Evolutionary conservation across 1,140 invertebrate genomes (phyloP).

Genomic region (Leptinotarsa texana): DNA sequence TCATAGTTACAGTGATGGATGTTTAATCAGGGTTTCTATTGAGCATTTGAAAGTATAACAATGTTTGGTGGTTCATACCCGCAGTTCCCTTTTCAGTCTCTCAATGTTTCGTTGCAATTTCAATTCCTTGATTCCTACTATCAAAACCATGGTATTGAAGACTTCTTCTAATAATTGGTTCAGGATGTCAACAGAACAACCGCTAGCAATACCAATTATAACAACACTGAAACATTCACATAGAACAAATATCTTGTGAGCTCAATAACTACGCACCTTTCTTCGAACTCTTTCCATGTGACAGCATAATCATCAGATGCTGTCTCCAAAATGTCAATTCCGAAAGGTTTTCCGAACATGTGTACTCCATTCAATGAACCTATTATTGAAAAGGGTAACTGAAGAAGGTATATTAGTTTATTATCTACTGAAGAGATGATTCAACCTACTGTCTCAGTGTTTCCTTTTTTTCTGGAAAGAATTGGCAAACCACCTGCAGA

Average conservation of each 20-base stretch:
- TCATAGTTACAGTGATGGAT: too few species aligned
- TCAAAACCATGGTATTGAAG: slow-evolving; percentile 75
- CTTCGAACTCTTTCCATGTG: slow-evolving; percentile 73
- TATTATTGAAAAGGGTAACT: slow-evolving; percentile 78
- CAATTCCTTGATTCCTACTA: slow-evolving; percentile 77
- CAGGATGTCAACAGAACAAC: slow-evolving; percentile 65
- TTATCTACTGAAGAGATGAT: background rate
- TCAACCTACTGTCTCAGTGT: slow-evolving; percentile 64
- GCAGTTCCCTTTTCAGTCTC: slow-evolving; percentile 76
- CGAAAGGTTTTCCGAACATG: slow-evolving; percentile 77
- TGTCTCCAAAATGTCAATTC: slow-evolving; percentile 67
- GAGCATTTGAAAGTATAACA: background rate
- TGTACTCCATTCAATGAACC: slow-evolving; percentile 84
- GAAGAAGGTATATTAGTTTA: slow-evolving; percentile 44
- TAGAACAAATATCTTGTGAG: background rate
- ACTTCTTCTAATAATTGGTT: slow-evolving; percentile 70
- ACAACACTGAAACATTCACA: slow-evolving; percentile 59
- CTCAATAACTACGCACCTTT: slow-evolving; percentile 44
- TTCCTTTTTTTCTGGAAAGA: slow-evolving; percentile 71
- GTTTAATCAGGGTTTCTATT: background rate
- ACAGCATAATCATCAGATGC: slow-evolving; percentile 70
- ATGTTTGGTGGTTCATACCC: slow-evolving; percentile 55
- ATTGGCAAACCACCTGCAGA: slow-evolving; percentile 72
- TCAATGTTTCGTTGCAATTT: slow-evolving; percentile 76
- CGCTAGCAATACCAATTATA: slow-evolving; percentile 69